phyloP scores from a whole-genome alignment of 2,888 invertebrate species.

The Eremobia ochroleuca region DNA sequence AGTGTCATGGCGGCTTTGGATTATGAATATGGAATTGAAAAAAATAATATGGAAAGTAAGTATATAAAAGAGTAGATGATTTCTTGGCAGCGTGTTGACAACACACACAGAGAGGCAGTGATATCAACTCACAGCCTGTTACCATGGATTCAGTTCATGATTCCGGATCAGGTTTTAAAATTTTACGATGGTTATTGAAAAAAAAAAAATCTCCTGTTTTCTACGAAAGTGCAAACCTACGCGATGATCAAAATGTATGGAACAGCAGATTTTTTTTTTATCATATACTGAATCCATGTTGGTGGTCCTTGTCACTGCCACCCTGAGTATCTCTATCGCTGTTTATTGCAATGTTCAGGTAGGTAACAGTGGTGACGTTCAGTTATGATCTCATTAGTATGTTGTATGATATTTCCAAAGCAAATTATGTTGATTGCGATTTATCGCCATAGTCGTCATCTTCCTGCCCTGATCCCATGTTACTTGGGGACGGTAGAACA shows the following conservation, averaged over 20 bases:
- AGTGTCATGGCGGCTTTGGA: neutral
- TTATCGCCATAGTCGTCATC: neutral
- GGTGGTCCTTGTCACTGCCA: too few species aligned
- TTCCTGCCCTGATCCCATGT: neutral
- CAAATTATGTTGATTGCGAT: neutral
- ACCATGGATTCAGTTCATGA: too few species aligned
- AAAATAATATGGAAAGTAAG: neutral
- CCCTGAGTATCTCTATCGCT: neutral
- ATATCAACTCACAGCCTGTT: too few species aligned
- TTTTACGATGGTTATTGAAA: too few species aligned
- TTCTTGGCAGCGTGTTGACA: neutral
- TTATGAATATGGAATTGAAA: constrained; percentile 12
- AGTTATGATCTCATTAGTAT: neutral
- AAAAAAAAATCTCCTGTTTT: too few species aligned
- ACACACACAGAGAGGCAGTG: neutral
- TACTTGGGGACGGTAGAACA: neutral
- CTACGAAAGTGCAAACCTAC: too few species aligned
- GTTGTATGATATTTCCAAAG: neutral
- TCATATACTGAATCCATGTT: too few species aligned
- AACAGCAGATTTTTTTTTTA: too few species aligned
- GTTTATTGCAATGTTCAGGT: neutral
- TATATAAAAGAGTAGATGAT: neutral
- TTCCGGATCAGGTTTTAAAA: neutral
- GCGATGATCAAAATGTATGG: too few species aligned
- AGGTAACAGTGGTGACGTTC: neutral